Base-by-base conservation (phyloP, 2,113 vertebrate species). In the Lophius piscatorius region DNA sequence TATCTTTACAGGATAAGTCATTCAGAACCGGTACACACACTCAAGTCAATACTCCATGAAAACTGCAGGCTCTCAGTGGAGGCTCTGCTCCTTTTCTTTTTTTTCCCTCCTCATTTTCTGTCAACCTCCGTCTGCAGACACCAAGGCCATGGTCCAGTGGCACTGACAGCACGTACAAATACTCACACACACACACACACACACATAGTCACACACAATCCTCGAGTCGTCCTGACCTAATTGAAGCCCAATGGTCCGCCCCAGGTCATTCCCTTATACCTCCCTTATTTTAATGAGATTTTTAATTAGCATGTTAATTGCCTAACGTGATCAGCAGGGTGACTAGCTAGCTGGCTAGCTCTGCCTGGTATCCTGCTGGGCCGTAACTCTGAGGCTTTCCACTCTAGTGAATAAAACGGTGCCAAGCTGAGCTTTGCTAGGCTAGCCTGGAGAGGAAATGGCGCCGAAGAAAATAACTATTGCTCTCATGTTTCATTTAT, bases 261-360 rank as follows among this genome's bases (percentile, higher is more conserved):
- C 73, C 75, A 71, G 89, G 84, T 90, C 81, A 85, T 88, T 85
- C 85, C 83, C 77, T 74, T 87, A 73, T 81, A 80, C 87, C 80
- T 81, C 71, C 68, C 76, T 85, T 85, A 89, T 90, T 92, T 91
- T 91, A 92, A 92, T 92, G 81, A 90, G 89, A 86, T 91, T 92
- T 91, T 91, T 91, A 91, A 92, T 91, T 91, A 90, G 89, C 84
- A 88, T 91, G 90, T 82, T 92, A 92, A 91, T 92, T 92, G 90
- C 84, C 83, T 87, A 89, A 90, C 74, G 81, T 82, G 83, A 90
- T 88, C 88, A 88, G 87, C 41, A 28, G 85, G 87, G 77, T 57
- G 74, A 81, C 58, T 65, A 77, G 82, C 86, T 88, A 78, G 83
- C 77, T 68, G 63, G 80, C 70, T 88, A 87, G 82, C 85, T 78